Conservation (phyloP, 2,113 vertebrate genomes). For the Oceanodroma tethys region DNA sequence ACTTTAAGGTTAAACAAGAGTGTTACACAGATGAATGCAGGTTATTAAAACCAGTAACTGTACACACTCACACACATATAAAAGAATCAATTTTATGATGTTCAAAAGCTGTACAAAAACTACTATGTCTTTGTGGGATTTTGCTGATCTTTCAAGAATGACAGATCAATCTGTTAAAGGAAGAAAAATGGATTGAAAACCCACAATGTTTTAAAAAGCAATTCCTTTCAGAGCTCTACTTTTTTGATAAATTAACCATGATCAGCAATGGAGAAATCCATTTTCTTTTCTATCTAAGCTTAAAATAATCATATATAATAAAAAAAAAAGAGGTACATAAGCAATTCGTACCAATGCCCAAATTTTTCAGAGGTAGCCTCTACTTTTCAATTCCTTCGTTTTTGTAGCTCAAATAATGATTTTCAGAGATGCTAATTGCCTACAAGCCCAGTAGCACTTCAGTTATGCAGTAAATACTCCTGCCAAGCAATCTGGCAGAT, state of each 20-base stretch:
- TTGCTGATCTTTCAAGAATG: conserved; percentile 38
- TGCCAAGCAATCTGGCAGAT: neutral
- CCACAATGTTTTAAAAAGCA: conserved; percentile 27
- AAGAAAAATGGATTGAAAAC: conserved; percentile 37
- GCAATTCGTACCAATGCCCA: neutral
- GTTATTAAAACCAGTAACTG: neutral
- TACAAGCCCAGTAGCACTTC: neutral
- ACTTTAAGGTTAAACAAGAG: neutral
- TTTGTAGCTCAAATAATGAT: neutral
- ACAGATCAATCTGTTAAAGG: conserved; percentile 45
- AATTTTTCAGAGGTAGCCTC: neutral
- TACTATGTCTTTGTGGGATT: neutral
- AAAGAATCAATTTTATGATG: neutral
- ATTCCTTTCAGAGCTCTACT: conserved; percentile 7
- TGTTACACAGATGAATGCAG: neutral
- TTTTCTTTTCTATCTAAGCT: neutral
- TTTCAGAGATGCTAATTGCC: neutral
- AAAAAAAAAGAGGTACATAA: neutral
- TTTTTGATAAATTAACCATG: conserved; percentile 34
- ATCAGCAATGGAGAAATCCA: neutral
- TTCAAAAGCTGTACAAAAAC: conserved; percentile 1
- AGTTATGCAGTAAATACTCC: neutral
- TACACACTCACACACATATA: neutral
- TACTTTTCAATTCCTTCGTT: neutral
- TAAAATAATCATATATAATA: neutral